Conservation (phyloP, 2,113 vertebrate genomes). For the Rhodinocichla rosea region DNA sequence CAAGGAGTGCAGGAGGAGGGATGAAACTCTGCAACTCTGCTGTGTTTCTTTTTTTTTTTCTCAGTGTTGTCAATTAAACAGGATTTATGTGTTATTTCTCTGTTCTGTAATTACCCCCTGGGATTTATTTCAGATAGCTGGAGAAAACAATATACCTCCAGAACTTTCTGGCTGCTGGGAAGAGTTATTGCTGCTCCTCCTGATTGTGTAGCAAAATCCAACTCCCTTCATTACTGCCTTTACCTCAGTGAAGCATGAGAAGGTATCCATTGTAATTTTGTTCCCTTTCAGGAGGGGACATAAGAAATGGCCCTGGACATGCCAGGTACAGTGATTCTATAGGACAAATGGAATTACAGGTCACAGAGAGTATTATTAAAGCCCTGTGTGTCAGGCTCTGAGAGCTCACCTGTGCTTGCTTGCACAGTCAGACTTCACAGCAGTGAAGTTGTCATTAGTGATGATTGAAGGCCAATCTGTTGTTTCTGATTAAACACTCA, state of each 20-base stretch:
- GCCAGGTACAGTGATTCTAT: not conserved
- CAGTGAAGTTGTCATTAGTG: not conserved
- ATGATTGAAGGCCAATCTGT: not conserved
- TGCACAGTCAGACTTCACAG: not conserved
- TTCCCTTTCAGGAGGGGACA: conserved; percentile 6
- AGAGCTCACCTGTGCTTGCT: not conserved
- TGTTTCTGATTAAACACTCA: conserved; percentile 13
- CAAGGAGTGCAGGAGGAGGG: not conserved
- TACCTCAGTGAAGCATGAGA: conserved; percentile 32
- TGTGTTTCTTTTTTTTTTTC: not conserved
- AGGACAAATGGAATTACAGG: conserved; percentile 13
- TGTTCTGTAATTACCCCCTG: conserved; percentile 65
- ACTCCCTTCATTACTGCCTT: conserved; percentile 55
- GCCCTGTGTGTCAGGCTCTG: not conserved
- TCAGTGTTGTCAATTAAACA: conserved; percentile 68
- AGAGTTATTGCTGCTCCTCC: conserved; percentile 65
- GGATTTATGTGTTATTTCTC: conserved; percentile 67
- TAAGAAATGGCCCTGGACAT: not conserved
- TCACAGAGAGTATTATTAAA: not conserved
- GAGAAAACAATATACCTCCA: conserved; percentile 34
- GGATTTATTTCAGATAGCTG: conserved; percentile 67
- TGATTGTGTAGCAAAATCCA: not conserved
- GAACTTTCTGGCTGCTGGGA: conserved; percentile 47
- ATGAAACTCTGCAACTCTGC: not conserved
- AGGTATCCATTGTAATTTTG: not conserved